phyloP scores from a whole-genome alignment of 1,140 invertebrate species.

The Ips typographus region DNA sequence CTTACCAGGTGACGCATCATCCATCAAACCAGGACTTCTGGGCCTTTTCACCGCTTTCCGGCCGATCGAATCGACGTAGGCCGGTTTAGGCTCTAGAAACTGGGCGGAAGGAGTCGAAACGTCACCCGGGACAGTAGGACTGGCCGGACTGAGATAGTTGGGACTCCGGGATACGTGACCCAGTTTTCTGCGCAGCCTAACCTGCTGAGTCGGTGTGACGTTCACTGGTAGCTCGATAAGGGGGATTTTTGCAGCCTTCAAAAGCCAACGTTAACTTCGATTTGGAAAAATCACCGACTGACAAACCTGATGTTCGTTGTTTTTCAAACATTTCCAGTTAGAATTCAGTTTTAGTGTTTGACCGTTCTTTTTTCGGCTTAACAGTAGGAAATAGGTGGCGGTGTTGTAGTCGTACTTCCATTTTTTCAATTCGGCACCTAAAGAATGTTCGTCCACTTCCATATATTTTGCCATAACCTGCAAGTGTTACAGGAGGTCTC shows the following conservation, averaged over 20 bases:
- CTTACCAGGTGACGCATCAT: constrained; percentile 55
- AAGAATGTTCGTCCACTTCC: constrained; percentile 47
- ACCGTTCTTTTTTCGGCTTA: constrained; percentile 66
- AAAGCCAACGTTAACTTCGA: too few species aligned
- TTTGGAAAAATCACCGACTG: neutral
- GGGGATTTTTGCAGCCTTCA: neutral
- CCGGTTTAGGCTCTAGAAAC: constrained; percentile 47
- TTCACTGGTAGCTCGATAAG: constrained; percentile 6
- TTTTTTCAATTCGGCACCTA: constrained; percentile 57
- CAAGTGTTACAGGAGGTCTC: constrained; percentile 1
- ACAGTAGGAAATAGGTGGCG: constrained; percentile 75
- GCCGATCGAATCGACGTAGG: constrained; percentile 12
- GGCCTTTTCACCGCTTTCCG: constrained; percentile 52
- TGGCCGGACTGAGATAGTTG: neutral
- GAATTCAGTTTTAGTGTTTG: constrained; percentile 52
- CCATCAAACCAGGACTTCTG: constrained; percentile 50
- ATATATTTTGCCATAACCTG: constrained; percentile 63
- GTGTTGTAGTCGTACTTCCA: constrained; percentile 74
- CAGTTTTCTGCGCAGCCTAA: neutral
- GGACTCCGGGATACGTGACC: neutral
- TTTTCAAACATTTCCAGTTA: neutral
- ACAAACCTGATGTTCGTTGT: neutral
- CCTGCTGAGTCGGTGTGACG: neutral
- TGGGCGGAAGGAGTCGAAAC: constrained; percentile 19
- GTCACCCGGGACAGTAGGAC: neutral